A percentile compares a stretch with the other conserved stretches of the same genome.
These are phyloP conservation scores for Drosophila ficusphila DNA, from an alignment of 1,140 invertebrate species.

Conservation along the genomic window DNA sequence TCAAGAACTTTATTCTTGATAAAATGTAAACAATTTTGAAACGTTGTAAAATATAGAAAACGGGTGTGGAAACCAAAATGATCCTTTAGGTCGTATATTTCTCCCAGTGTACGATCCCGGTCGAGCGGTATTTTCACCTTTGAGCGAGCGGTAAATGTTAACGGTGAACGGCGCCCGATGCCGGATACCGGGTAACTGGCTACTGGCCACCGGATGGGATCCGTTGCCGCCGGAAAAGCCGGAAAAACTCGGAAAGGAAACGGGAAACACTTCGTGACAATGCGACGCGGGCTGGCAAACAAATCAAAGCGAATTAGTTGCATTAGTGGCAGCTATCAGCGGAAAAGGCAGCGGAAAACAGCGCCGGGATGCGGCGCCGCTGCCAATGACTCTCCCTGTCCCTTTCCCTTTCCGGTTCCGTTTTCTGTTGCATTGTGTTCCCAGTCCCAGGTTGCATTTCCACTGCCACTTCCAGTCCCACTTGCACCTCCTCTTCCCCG, in stretches of 20 bases:
- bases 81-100: too few species aligned
- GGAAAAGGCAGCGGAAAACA: slow-evolving; percentile 6
- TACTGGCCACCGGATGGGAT: slow-evolving; percentile 24
- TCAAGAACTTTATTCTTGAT: too few species aligned
- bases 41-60: too few species aligned
- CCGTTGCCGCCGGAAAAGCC: slow-evolving; percentile 21
- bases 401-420: background rate
- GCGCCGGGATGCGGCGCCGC: slow-evolving; percentile 29
- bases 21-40: too few species aligned
- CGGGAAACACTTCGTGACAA: slow-evolving; percentile 57
- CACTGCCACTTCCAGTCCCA: background rate
- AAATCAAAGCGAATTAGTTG: slow-evolving; percentile 67
- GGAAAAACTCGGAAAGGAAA: slow-evolving; percentile 18
- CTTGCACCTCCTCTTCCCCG: slow-evolving; percentile 1
- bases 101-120: background rate
- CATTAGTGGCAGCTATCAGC: slow-evolving; percentile 66
- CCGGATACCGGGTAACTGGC: slow-evolving; percentile 41
- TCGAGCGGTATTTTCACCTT: background rate
- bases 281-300: slow-evolving; percentile 54
- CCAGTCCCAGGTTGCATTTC: background rate
- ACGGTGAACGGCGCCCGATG: slow-evolving; percentile 30
- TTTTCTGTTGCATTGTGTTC: background rate
- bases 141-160: slow-evolving; percentile 10
- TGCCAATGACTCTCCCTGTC: slow-evolving; percentile 22
- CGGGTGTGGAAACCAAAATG: too few species aligned